Conservation (phyloP, 1,140 invertebrate genomes). For the Trypoxylus dichotomus region DNA sequence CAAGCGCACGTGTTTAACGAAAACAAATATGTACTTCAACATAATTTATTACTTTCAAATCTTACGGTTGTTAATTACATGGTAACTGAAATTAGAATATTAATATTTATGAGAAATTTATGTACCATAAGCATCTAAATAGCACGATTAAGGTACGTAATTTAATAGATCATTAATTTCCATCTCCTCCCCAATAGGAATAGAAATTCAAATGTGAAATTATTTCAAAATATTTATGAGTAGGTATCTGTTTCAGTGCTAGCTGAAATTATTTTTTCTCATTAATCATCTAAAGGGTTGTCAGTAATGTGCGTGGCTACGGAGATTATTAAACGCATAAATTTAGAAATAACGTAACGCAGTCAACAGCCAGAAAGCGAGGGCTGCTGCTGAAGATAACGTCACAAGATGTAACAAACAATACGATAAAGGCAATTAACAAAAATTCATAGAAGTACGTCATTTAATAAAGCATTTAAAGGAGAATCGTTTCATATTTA, state of each 20-base stretch:
- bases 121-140: neutral
- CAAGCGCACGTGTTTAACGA: neutral
- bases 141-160: neutral
- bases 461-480: conserved; percentile 14
- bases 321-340: conserved; percentile 27
- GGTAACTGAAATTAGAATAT: neutral
- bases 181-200: conserved; percentile 8
- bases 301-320: conserved; percentile 19
- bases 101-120: conserved; percentile 9
- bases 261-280: conserved; percentile 26
- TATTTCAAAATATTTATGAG: conserved; percentile 27
- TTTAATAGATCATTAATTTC: conserved; percentile 17
- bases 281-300: conserved; percentile 30
- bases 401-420: conserved; percentile 12
- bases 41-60: neutral
- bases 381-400: conserved; percentile 16
- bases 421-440: conserved; percentile 22
- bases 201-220: neutral
- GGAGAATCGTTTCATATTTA: neutral
- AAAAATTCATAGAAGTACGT: conserved; percentile 21
- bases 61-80: neutral
- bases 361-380: neutral
- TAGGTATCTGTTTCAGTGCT: conserved; percentile 2
- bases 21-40: neutral
- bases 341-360: conserved; percentile 5